A percentile compares a stretch with the other conserved stretches of the same genome.
These are phyloP conservation scores for Papilio dardanus DNA, from an alignment of 1,140 invertebrate species.

Conservation along the genomic window DNA sequence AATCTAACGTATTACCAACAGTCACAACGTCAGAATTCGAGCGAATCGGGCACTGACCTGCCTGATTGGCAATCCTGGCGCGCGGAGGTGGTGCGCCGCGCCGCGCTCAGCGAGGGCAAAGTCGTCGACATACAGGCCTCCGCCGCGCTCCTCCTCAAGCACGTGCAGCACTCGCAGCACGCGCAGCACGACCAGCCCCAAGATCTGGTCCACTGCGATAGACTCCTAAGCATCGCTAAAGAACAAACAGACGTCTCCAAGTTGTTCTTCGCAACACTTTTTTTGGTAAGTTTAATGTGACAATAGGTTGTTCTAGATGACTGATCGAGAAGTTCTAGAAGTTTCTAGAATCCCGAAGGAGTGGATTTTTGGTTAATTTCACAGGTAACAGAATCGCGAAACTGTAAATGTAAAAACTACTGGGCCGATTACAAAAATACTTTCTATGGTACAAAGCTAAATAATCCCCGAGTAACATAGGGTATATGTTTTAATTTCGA, in stretches of 20 bases:
- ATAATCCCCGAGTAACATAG: no score
- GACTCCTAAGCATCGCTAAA: constrained; percentile 43
- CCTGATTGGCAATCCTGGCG: constrained; percentile 44
- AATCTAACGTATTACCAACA: background rate
- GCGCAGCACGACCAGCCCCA: background rate
- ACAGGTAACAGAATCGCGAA: no score
- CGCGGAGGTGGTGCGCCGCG: constrained; percentile 42
- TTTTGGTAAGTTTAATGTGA: constrained; percentile 50
- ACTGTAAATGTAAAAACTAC: no score
- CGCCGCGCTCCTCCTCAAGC: constrained; percentile 43
- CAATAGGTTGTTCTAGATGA: background rate
- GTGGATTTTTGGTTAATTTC: no score
- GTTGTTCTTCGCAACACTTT: constrained; percentile 61
- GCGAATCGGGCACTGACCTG: background rate
- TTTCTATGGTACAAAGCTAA: no score
- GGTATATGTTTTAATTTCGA: no score
- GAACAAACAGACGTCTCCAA: constrained; percentile 48
- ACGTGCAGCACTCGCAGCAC: constrained; percentile 38
- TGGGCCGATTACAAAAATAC: no score
- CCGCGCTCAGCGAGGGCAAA: constrained; percentile 42
- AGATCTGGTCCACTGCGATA: constrained; percentile 26
- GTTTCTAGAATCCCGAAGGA: no score
- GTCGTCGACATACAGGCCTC: constrained; percentile 48
- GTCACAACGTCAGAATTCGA: constrained; percentile 32
- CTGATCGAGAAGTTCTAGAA: background rate